Evolutionary conservation across 30 jellyfish, hydroid and myxozoan species (phyloP).

Genomic region (Turritopsis rubra): DNA sequence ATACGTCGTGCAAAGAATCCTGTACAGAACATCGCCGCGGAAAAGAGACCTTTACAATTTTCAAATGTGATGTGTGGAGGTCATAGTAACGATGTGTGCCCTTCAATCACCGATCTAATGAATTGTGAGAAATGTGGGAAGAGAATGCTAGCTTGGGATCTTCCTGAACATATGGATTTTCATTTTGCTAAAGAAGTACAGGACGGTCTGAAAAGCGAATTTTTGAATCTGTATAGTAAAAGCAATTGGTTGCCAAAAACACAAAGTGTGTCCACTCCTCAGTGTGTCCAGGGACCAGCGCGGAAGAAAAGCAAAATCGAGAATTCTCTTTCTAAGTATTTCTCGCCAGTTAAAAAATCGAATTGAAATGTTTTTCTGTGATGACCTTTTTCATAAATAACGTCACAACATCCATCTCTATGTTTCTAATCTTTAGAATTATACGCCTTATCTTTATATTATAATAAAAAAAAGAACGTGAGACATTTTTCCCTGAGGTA

Average conservation of each 20-base stretch:
- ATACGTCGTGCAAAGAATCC: neutral
- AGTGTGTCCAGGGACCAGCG: neutral
- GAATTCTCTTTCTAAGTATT: neutral
- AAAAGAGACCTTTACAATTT: neutral
- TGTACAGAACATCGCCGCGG: neutral
- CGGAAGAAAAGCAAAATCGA: neutral
- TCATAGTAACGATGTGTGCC: neutral
- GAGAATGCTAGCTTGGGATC: slow-evolving; percentile 68
- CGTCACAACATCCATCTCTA: no score
- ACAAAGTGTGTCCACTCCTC: neutral
- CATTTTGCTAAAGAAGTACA: slow-evolving; percentile 87
- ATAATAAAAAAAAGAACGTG: no score
- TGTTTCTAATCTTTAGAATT: no score
- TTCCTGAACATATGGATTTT: slow-evolving; percentile 86
- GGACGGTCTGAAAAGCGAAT: slow-evolving; percentile 14
- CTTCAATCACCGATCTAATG: slow-evolving; percentile 49
- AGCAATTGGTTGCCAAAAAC: neutral
- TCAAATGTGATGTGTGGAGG: neutral
- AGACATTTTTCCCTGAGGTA: no score
- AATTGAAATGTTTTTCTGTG: neutral
- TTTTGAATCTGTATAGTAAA: slow-evolving; percentile 15
- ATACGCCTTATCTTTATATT: no score
- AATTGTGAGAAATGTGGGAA: slow-evolving; percentile 77
- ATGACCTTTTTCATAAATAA: no score
- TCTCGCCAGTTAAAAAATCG: neutral